Conservation (phyloP, 2,797 vertebrate genomes). For the Parambassis ranga region DNA sequence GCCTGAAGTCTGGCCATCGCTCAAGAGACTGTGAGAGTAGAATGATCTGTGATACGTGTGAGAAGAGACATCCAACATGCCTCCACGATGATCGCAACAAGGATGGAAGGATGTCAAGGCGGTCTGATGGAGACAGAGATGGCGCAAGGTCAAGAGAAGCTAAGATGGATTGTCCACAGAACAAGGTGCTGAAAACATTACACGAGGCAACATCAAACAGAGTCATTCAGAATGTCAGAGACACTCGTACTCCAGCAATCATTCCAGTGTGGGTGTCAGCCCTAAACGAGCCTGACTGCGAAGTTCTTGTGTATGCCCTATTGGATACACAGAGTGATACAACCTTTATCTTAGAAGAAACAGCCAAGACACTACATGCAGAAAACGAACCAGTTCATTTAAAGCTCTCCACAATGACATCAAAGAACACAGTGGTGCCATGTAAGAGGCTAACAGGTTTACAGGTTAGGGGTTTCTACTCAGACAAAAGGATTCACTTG, state of each 20-base stretch:
- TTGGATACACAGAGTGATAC: neutral
- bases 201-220: conserved; percentile 15
- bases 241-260: too few relatives aligned
- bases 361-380: neutral
- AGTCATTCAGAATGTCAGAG: too few relatives aligned
- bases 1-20: conserved; percentile 16
- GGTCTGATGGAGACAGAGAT: too few relatives aligned
- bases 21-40: conserved; percentile 34
- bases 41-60: conserved; percentile 25
- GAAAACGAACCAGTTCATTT: neutral
- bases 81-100: conserved; percentile 27
- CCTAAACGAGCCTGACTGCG: too few relatives aligned
- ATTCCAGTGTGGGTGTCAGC: too few relatives aligned
- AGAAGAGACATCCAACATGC: conserved; percentile 32
- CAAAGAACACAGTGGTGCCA: neutral
- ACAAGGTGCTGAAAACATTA: neutral
- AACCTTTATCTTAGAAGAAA: neutral
- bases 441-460: conserved; percentile 14
- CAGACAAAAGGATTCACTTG: conserved; percentile 13
- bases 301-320: neutral
- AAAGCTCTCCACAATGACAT: neutral
- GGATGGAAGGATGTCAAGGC: neutral
- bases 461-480: conserved; percentile 22
- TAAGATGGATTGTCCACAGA: too few relatives aligned
- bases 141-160: neutral